Base-by-base conservation (phyloP, 2,797 vertebrate species). In the Manis javanica region DNA sequence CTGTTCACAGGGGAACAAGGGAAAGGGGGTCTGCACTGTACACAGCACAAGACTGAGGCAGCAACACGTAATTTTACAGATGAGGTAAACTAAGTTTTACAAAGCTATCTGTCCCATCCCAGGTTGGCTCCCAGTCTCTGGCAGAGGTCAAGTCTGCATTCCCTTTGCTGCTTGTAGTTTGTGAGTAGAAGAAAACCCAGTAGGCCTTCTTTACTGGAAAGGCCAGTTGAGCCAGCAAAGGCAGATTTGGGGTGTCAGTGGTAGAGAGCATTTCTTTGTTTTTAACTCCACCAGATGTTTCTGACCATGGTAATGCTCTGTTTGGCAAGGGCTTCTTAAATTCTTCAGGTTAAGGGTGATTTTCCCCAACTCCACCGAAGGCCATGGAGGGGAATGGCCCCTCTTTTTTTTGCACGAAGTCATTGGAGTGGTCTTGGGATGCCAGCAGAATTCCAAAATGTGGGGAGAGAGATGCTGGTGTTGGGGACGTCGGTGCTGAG, bases 41-140 rank as follows among this genome's bases (percentile, higher is more conserved):
- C 63, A 6, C 12, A 53, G 15, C 1, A 21, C 3, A 29, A 8
- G 57, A 0, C 9, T 0, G 18, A 34, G 37, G 37, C 19, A 34
- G 79, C 24, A 59, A 53, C 29, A 11, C 0, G 0, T 23, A 12
- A 46, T 55, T 78, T 34, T 34, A 16, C 26, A 46, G 42, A 37
- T 1, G 34, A 49, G 23, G 46, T 34, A 42, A 39, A 5, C 5
- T 19, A 82, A n/a, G 14, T 5, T 64, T 23, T 39, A 16, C 19
- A 91, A 31, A 34, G 19, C 42, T 29, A 26, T 15, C 37, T 15
- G 14, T 18, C 42, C n/a, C 2, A 1, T n/a, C 18, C 63, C 11
- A 1, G 24, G 19, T n/a, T 46, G 64, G 46, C 49, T 88, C 42
- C 83, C 23, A 37, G 78, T 2, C 49, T 59, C 68, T 57, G 34